A percentile compares a stretch with the other conserved stretches of the same genome.
phyloP scores from a whole-genome alignment of 2,888 invertebrate species.

The Ischnus inquisitorius region DNA sequence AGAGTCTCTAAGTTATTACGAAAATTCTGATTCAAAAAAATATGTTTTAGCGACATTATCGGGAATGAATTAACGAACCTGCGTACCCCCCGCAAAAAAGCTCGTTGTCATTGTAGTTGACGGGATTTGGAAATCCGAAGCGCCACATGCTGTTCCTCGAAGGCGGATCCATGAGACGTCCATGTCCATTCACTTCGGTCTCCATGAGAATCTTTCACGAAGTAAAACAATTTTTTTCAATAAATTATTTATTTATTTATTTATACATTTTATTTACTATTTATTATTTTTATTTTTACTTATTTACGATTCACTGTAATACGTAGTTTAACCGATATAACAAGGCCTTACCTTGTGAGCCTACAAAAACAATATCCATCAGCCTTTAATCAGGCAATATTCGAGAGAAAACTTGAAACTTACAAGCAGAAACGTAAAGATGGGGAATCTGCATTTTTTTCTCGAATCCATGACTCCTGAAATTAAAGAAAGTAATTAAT shows the following conservation, averaged over 20 bases:
- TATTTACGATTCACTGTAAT: no score
- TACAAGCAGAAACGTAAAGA: slow-evolving; percentile 50
- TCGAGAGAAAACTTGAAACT: slow-evolving; percentile 24
- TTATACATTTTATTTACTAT: background rate
- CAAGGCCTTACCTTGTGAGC: background rate
- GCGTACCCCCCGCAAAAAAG: slow-evolving; percentile 96
- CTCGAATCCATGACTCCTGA: slow-evolving; percentile 48
- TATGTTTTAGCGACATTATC: background rate
- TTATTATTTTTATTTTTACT: background rate
- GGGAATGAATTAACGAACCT: slow-evolving; percentile 86
- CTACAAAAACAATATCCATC: background rate
- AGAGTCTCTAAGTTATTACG: no score
- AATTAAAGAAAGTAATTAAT: slow-evolving; percentile 22
- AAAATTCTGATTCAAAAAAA: background rate
- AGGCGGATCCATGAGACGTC: slow-evolving; percentile 96
- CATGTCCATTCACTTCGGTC: slow-evolving; percentile 90
- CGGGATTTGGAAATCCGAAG: slow-evolving; percentile 96
- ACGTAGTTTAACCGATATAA: no score
- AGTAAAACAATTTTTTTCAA: no score
- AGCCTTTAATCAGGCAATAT: background rate
- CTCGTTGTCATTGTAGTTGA: slow-evolving; percentile 97
- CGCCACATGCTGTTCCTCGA: slow-evolving; percentile 98
- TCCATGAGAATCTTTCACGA: slow-evolving; percentile 33
- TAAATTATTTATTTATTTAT: background rate
- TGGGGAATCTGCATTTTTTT: slow-evolving; percentile 23